A percentile compares a stretch with the other conserved stretches of the same genome.
Evolutionary conservation across 2,113 vertebrate genomes (phyloP).

Genomic region (Podocnemis expansa): DNA sequence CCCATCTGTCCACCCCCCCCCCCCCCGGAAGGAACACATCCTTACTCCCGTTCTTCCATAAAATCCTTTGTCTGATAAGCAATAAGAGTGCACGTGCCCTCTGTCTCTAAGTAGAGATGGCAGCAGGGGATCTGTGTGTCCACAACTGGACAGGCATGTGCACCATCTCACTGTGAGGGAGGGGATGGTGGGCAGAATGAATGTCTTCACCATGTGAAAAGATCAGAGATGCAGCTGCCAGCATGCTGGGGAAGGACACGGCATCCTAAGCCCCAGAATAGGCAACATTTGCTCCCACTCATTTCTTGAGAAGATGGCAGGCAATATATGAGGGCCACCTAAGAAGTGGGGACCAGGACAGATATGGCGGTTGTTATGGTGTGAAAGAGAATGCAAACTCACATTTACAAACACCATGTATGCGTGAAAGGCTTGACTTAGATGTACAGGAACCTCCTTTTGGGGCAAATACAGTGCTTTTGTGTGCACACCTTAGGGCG

Average conservation of each 20-base stretch:
- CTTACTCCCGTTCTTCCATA: neutral
- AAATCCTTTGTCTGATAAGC: too few species aligned
- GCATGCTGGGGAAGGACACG: neutral
- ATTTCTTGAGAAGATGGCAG: neutral
- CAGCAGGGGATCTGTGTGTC: neutral
- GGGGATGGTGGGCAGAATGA: neutral
- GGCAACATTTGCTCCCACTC: neutral
- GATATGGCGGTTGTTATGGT: neutral
- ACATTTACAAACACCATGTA: neutral
- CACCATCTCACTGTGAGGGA: neutral
- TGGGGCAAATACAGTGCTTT: neutral
- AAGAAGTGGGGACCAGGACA: neutral
- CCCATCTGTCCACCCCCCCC: too few species aligned
- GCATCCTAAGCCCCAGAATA: neutral
- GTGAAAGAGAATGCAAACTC: neutral
- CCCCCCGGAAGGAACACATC: too few species aligned
- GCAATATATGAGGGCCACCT: neutral
- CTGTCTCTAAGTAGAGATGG: too few species aligned
- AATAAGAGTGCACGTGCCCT: too few species aligned
- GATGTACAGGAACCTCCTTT: neutral
- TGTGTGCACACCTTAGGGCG: neutral
- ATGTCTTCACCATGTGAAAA: neutral
- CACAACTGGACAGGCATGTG: neutral
- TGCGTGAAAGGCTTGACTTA: neutral
- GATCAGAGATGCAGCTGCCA: neutral